Evolutionary conservation across 2,113 vertebrate genomes (phyloP), one percentile per base, ranked within the genome.

Genomic region (Irena cyanogastra): DNA sequence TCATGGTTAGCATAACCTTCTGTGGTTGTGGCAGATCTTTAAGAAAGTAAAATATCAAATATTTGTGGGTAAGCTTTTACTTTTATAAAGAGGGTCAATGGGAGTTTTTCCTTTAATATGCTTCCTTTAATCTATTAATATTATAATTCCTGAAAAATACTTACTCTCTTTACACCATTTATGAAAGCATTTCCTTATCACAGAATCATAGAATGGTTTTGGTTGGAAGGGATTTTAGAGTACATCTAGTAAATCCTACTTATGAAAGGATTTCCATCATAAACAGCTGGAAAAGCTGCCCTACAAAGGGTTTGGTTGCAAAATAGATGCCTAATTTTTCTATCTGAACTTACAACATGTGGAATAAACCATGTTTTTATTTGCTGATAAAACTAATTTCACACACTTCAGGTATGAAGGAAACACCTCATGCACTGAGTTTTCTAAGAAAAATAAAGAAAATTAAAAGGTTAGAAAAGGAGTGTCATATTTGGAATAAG

Each of bases 381-480:
- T 82, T 93, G 17, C 18, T 78, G 50, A 37, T 70, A 65, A n/a
- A n/a, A n/a, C n/a, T n/a, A n/a, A n/a, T n/a, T n/a, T n/a, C n/a
- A n/a, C n/a, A n/a, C n/a, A n/a, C n/a, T n/a, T 31, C 33, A 75
- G 11, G 10, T 70, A 6, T 15, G 3, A 78, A 57, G 23, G 10
- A 65, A 64, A 31, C 16, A 33, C 17, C 12, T 42, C 12, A 7
- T 35, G n/a, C 23, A 24, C 16, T 52, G 27, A 52, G 31, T 57
- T 81, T 54, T 66, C 19, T 28, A 2, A 3, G 30, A 69, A 44
- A 31, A 35, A 10, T 1, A 21, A 28, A 19, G 17, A 33, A 16
- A 19, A n/a, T n/a, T n/a, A n/a, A 22, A 17, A 18, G 1, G 18
- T 19, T 1, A 27, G 16, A 31, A 19, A 30, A 16, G 4, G 4